Evolutionary conservation across 2,888 invertebrate genomes (phyloP).

Genomic region (Heliconius charithonia): DNA sequence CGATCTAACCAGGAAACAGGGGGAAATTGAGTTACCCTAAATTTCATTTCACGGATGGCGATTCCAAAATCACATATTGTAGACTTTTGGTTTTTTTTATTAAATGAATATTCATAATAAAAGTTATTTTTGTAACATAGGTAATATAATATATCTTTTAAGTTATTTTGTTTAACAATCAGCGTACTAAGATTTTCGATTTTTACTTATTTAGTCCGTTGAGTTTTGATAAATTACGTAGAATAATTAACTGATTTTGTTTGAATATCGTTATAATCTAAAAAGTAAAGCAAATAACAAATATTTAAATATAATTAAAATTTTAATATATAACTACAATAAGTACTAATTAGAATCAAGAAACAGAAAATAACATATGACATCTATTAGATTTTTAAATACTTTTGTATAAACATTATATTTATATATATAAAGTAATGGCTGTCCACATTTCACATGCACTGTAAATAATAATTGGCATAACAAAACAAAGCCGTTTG

Average conservation of each 20-base stretch:
- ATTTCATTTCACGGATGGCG: constrained; percentile 58
- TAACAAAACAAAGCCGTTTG: constrained; percentile 38
- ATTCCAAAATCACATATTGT: constrained; percentile 54
- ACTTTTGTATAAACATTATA: neutral
- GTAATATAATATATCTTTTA: too few species aligned
- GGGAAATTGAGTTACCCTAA: constrained; percentile 71
- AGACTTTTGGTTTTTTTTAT: constrained; percentile 40
- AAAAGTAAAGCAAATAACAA: too few species aligned
- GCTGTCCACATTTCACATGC: neutral
- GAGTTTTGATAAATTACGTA: too few species aligned
- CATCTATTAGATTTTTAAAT: too few species aligned
- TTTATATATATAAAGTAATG: neutral
- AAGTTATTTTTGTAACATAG: too few species aligned
- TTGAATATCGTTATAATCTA: too few species aligned
- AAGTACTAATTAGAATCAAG: neutral
- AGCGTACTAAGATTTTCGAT: too few species aligned
- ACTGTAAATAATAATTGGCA: constrained; percentile 6
- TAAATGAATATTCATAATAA: neutral
- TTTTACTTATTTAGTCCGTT: too few species aligned
- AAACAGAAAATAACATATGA: too few species aligned
- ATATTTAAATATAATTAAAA: neutral
- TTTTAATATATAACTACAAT: neutral
- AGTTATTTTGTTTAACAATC: too few species aligned
- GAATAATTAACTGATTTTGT: neutral
- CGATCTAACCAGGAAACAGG: constrained; percentile 55